These are phyloP conservation scores for Orcinus orca DNA, from an alignment of 2,113 vertebrate species.

Conservation along the genomic window DNA sequence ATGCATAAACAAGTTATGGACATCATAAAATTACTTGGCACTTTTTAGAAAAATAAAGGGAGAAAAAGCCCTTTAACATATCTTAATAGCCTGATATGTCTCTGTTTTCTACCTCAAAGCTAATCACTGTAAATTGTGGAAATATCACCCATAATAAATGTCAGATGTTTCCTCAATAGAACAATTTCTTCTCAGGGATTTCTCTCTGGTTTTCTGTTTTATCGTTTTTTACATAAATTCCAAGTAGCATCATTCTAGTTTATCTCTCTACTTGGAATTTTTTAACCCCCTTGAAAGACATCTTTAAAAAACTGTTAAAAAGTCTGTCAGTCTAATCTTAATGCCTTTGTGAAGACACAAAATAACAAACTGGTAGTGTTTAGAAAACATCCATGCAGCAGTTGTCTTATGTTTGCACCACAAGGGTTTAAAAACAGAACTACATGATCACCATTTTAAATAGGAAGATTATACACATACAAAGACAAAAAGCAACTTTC, in stretches of 20 bases:
- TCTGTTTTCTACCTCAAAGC: not conserved
- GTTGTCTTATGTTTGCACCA: not conserved
- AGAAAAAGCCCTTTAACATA: not conserved
- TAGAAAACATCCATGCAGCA: not conserved
- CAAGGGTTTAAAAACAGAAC: not conserved
- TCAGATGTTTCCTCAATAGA: not conserved
- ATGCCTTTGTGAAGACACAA: not conserved
- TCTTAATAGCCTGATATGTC: not conserved
- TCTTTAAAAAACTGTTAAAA: not conserved
- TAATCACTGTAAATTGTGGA: not conserved
- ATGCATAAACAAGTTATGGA: conserved; percentile 58
- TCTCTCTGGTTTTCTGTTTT: not conserved
- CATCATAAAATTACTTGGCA: conserved; percentile 41
- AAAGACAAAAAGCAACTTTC: not conserved
- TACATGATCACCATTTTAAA: not conserved
- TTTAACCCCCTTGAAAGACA: not conserved
- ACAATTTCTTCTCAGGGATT: not conserved
- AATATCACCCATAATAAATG: not conserved
- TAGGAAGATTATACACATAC: not conserved
- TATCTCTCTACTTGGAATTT: not conserved
- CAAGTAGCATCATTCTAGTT: not conserved
- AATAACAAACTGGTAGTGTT: not conserved
- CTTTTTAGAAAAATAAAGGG: conserved; percentile 14
- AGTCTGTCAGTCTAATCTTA: not conserved
- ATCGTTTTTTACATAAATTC: not conserved